Conservation (phyloP, 2,888 invertebrate genomes). For the Rhodophaea formosa region DNA sequence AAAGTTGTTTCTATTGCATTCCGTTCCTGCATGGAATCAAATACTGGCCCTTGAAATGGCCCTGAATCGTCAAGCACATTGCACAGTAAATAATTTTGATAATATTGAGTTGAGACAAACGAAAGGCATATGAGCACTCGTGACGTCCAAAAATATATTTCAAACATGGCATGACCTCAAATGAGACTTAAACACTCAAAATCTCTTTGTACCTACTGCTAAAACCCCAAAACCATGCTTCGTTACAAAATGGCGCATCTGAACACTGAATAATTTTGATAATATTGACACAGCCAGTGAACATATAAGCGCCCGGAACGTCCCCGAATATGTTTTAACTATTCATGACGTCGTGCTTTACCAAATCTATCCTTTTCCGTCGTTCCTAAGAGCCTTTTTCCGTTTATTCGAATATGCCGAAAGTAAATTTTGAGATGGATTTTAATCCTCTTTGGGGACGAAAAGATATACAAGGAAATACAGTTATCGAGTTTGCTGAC, state of each 20-base stretch:
- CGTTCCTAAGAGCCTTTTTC: conserved; percentile 6
- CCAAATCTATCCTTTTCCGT: conserved; percentile 4
- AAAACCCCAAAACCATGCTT: background rate
- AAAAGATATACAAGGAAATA: background rate
- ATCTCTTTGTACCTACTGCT: too few relatives aligned
- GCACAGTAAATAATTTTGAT: too few relatives aligned
- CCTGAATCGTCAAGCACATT: too few relatives aligned
- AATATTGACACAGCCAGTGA: background rate
- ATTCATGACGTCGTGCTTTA: conserved; percentile 13
- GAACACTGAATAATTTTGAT: background rate
- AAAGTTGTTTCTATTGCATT: too few relatives aligned
- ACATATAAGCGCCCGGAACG: conserved; percentile 4
- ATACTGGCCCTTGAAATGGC: too few relatives aligned
- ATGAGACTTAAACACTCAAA: too few relatives aligned
- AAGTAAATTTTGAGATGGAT: background rate
- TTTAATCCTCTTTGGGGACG: background rate
- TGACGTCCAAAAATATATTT: too few relatives aligned
- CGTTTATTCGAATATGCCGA: background rate
- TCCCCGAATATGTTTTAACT: conserved; percentile 8
- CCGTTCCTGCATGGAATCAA: too few relatives aligned
- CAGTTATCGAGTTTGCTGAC: background rate
- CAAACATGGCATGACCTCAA: too few relatives aligned
- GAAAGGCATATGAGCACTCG: too few relatives aligned
- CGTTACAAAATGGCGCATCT: background rate
- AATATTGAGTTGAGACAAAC: too few relatives aligned